Evolutionary conservation across 2,113 vertebrate species (phyloP).

Genomic region (Casuarius casuarius): DNA sequence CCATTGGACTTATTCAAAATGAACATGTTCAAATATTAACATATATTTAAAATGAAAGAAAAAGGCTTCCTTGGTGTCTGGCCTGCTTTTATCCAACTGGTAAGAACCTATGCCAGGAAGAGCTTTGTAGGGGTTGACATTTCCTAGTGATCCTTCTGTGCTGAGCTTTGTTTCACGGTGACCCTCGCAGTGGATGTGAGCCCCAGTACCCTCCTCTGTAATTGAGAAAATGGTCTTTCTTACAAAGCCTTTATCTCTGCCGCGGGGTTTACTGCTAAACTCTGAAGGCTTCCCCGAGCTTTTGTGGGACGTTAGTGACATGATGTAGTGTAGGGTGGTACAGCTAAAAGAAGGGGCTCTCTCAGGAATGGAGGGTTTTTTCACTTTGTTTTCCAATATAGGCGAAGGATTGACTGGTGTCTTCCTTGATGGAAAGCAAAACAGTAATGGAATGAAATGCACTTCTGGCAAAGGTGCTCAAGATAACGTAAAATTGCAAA

Average conservation of each 20-base stretch:
- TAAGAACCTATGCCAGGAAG: not conserved
- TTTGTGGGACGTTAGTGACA: not conserved
- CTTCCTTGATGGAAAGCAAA: not conserved
- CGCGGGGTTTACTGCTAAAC: not conserved
- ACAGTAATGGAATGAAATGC: conserved; percentile 15
- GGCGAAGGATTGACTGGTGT: conserved; percentile 11
- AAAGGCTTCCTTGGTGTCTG: not conserved
- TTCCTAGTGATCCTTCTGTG: not conserved
- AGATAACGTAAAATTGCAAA: conserved; percentile 46
- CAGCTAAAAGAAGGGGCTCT: conserved; percentile 8
- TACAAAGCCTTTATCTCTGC: not conserved
- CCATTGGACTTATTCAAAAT: not conserved
- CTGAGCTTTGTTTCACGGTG: not conserved
- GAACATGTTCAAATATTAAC: not conserved
- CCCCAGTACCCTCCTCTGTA: not conserved
- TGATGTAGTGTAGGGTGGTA: not conserved
- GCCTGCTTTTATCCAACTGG: not conserved
- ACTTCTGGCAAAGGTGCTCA: not conserved
- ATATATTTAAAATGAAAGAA: not conserved
- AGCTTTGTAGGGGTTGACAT: not conserved
- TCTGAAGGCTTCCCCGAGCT: not conserved
- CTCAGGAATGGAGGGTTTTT: too few species aligned
- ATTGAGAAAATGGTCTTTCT: not conserved
- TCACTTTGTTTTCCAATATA: not conserved
- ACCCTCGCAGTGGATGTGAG: not conserved